phyloP scores from a whole-genome alignment of 2,797 vertebrate genomes.

The Clarias platycephalus region DNA sequence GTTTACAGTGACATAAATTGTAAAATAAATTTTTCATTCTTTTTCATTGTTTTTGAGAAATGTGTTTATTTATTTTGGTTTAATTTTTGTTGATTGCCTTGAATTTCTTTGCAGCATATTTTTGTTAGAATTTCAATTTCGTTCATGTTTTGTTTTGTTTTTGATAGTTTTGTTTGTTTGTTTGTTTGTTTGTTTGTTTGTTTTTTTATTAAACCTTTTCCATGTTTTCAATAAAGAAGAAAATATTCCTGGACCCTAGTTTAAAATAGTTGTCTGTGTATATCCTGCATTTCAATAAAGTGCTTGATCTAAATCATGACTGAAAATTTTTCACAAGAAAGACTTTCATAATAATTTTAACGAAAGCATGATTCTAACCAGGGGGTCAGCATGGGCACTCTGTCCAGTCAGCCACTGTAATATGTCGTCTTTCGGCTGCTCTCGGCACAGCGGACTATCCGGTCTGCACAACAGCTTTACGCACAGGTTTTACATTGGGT shows the following conservation, averaged over 20 bases:
- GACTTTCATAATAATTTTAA: neutral
- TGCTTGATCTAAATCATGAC: slow-evolving; percentile 10
- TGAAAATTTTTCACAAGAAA: neutral
- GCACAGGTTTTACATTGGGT: too few species aligned
- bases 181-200: slow-evolving; percentile 79
- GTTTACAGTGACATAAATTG: slow-evolving; percentile 69
- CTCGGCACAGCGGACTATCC: too few species aligned
- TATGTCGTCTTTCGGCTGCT: too few species aligned
- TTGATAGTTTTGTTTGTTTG: slow-evolving; percentile 67
- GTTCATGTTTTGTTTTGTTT: slow-evolving; percentile 80
- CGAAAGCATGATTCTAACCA: too few species aligned
- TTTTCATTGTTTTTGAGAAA: slow-evolving; percentile 83
- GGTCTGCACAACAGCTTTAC: too few species aligned
- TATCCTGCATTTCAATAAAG: slow-evolving; percentile 34
- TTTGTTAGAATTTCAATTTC: slow-evolving; percentile 69
- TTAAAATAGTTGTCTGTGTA: slow-evolving; percentile 6
- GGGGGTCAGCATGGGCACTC: too few species aligned
- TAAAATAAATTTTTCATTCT: slow-evolving; percentile 80
- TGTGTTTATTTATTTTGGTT: slow-evolving; percentile 82
- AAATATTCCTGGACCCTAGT: slow-evolving; percentile 48
- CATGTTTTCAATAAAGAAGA: slow-evolving; percentile 93
- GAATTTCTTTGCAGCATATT: slow-evolving; percentile 88
- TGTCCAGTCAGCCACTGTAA: too few species aligned
- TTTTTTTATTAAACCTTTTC: slow-evolving; percentile 85
- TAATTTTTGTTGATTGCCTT: slow-evolving; percentile 74